Conservation (phyloP, 2,113 vertebrate genomes). For the Apteryx owenii region DNA sequence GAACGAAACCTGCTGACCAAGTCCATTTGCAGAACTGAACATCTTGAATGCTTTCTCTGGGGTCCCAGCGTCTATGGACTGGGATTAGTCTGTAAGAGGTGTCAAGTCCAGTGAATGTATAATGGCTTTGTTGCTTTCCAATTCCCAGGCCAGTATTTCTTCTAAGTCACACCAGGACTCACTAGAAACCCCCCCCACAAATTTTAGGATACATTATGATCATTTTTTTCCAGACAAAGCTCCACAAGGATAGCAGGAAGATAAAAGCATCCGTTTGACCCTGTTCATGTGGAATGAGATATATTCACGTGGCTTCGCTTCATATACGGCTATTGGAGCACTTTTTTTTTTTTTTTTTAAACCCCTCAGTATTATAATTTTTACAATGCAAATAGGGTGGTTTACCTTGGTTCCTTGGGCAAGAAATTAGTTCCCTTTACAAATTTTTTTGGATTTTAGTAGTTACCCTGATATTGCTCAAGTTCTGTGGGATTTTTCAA, state of each 20-base stretch:
- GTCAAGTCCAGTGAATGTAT: no score
- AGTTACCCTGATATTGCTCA: not conserved
- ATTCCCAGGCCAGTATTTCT: not conserved
- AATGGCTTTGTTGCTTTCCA: no score
- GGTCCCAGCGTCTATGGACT: no score
- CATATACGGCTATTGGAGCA: not conserved
- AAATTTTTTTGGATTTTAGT: not conserved
- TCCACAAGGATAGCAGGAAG: not conserved
- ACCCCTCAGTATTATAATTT: not conserved
- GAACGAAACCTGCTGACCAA: no score
- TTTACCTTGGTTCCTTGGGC: not conserved
- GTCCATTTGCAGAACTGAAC: no score
- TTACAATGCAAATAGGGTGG: not conserved
- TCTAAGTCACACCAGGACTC: no score
- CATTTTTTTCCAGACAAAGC: not conserved
- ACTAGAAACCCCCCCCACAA: not conserved
- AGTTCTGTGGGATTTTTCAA: not conserved
- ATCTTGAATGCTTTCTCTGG: no score
- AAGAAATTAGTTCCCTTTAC: not conserved
- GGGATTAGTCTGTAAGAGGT: no score
- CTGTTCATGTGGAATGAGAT: not conserved
- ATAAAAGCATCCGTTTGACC: not conserved
- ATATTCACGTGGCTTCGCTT: not conserved
- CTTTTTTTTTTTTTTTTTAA: not conserved
- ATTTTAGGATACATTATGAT: not conserved